phyloP scores from a whole-genome alignment of 2,113 vertebrate species.

The Aptenodytes patagonicus region DNA sequence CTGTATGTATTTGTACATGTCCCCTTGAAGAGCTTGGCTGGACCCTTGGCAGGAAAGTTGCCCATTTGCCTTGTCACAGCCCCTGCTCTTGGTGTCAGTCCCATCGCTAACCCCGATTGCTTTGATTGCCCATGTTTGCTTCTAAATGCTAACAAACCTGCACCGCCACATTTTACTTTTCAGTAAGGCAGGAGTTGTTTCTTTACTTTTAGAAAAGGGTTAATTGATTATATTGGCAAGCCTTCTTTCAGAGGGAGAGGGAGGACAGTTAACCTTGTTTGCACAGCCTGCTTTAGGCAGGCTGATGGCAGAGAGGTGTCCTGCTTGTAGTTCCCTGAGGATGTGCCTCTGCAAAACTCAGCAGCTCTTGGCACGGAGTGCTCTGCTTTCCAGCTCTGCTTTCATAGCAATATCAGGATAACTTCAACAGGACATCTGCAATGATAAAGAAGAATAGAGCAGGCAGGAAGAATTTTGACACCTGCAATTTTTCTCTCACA shows the following conservation, averaged over 20 bases:
- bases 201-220: not conserved
- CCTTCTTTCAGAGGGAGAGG: not conserved
- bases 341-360: not conserved
- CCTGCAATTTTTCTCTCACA: not conserved
- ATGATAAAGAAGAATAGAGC: not conserved
- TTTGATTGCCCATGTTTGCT: not conserved
- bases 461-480: not conserved
- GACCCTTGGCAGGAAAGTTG: not conserved
- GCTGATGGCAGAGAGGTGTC: not conserved
- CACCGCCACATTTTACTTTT: not conserved
- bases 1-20: fast-evolving
- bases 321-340: not conserved
- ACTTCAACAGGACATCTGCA: not conserved
- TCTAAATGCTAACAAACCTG: not conserved
- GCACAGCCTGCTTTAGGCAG: not conserved
- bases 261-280: not conserved
- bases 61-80: not conserved
- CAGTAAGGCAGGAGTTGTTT: not conserved
- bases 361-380: not conserved
- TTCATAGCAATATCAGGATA: not conserved
- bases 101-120: not conserved
- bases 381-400: not conserved
- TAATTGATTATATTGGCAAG: not conserved
- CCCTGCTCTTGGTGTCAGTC: not conserved
- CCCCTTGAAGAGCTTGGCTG: not conserved